Evolutionary conservation across 2,888 invertebrate genomes (phyloP).

Genomic region (Ophioninae sp.): DNA sequence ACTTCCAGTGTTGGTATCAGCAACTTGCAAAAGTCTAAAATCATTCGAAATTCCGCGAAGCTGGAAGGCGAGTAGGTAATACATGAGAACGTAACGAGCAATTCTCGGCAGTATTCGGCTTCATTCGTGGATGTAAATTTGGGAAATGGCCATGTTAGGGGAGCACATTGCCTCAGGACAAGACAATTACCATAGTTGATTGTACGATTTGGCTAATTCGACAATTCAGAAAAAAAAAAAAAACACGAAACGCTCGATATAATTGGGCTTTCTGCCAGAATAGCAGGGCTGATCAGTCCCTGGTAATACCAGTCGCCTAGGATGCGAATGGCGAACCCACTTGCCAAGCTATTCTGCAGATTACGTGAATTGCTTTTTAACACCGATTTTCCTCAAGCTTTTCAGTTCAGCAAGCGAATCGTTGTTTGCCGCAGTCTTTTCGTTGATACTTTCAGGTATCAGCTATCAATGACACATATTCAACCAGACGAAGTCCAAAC

Average conservation of each 20-base stretch:
- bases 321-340: background rate
- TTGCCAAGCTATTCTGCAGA: background rate
- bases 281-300: background rate
- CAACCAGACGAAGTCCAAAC: background rate
- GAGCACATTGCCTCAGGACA: slow-evolving; percentile 2
- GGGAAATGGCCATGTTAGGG: slow-evolving; percentile 13
- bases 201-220: slow-evolving; percentile 29
- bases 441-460: background rate
- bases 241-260: background rate
- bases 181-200: background rate
- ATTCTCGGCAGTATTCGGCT: background rate
- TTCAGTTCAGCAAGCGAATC: background rate
- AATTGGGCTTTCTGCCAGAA: background rate
- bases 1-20: too few species aligned
- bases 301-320: background rate
- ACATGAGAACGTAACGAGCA: background rate
- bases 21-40: too few species aligned
- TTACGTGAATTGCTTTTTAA: background rate
- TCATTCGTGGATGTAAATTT: background rate
- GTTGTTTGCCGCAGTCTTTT: background rate
- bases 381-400: background rate
- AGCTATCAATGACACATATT: background rate
- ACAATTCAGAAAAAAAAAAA: slow-evolving; percentile 12
- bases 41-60: too few species aligned
- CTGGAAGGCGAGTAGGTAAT: too few species aligned